Evolutionary conservation across 2,888 invertebrate genomes (phyloP), one percentile per base, ranked within the genome.

Genomic region (Nymphalis urticae): DNA sequence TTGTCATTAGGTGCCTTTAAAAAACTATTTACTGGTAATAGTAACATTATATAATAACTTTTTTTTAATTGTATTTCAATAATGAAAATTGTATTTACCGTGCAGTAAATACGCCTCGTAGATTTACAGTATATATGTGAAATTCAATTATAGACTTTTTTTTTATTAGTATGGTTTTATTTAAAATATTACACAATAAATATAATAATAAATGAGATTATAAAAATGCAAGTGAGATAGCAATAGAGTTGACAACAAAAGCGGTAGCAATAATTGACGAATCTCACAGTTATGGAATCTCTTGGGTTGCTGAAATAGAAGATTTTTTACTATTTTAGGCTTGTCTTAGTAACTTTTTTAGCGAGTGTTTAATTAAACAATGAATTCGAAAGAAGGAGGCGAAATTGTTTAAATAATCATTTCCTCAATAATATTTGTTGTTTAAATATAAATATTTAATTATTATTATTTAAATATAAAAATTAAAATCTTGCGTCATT

Each of bases 241-340:
- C 88, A 89, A 75, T 82, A 89, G 62, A 86, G 77, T 48, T 85
- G 82, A 69, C 89, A 88, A 75, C 89, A 89, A 1, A 78, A 16
- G 7, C 81, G 78, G 76, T 88, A 88, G 73, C 82, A 84, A 70
- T 78, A 85, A 75, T 83, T 83, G 7, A 80, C 76, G 73, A 81
- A 84, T 48, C 79, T 80, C 17, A 73, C 69, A 0, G 75, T 68
- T 19, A 77, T 36, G 0, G 79, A 59, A 10, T 75, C 72, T 54
- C 73, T 72, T 32, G 56, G 50, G n/a, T 42, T 66, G 24, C 82
- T 83, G 79, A 68, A 82, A 81, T 19, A 68, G 70, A 67, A 47
- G 1, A 42, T 10, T 8, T 19, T 42, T 59, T 21, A 59, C 2
- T 42, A 13, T 42, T 42, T 42, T 10, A 10, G 2, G 2, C 42